Evolutionary conservation across 2,797 vertebrate species (phyloP).

Genomic region (Parauchenoglanis ngamensis): DNA sequence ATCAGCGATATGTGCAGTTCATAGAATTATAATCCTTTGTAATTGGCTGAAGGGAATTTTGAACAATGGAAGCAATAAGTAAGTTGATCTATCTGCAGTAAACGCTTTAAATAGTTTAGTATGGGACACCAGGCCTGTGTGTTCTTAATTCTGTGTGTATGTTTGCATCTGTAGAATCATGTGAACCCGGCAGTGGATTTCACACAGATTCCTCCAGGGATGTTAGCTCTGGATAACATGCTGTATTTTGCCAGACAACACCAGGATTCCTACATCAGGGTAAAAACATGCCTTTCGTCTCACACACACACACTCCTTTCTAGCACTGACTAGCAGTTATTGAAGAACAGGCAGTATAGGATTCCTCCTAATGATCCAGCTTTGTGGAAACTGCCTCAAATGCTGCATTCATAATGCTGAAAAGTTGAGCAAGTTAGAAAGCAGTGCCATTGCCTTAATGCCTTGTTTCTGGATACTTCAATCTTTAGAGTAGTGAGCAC

Average conservation of each 20-base stretch:
- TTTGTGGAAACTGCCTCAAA: background rate
- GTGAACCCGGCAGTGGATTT: slow-evolving; percentile 99
- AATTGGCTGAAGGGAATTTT: background rate
- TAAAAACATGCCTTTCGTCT: slow-evolving; percentile 66
- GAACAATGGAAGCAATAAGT: slow-evolving; percentile 29
- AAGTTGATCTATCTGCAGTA: slow-evolving; percentile 8
- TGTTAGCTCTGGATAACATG: slow-evolving; percentile 98
- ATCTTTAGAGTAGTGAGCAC: background rate
- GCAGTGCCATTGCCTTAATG: background rate
- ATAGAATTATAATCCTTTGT: background rate
- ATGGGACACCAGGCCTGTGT: background rate
- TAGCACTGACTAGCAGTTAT: background rate
- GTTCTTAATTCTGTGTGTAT: slow-evolving; percentile 11
- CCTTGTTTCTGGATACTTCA: background rate
- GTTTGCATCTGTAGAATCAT: slow-evolving; percentile 83
- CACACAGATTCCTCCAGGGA: slow-evolving; percentile 96
- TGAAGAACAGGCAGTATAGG: background rate
- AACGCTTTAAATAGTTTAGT: background rate
- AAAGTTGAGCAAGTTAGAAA: background rate
- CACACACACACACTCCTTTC: background rate
- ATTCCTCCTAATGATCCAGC: background rate
- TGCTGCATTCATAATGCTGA: background rate
- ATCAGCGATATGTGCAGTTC: slow-evolving; percentile 1
- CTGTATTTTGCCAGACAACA: slow-evolving; percentile 95
- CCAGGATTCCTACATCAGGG: slow-evolving; percentile 94